phyloP scores from a whole-genome alignment of 2,113 vertebrate genomes.

The Verasper variegatus region DNA sequence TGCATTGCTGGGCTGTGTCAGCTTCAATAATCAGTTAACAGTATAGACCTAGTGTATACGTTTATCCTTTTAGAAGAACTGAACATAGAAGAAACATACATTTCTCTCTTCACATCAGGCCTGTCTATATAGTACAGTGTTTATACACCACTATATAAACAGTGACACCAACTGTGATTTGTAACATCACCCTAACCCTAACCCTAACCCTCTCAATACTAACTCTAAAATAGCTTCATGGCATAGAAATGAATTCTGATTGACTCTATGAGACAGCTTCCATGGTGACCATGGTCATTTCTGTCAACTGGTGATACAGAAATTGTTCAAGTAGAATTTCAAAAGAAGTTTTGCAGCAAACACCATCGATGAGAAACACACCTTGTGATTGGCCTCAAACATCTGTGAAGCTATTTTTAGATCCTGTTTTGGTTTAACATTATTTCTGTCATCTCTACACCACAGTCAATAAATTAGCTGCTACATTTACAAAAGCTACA shows the following conservation, averaged over 20 bases:
- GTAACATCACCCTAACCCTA: not conserved
- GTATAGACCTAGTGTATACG: not conserved
- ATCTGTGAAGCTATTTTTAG: conserved; percentile 20
- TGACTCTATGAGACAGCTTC: conserved; percentile 23
- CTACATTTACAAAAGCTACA: not conserved
- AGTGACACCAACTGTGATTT: not conserved
- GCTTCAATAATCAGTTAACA: conserved; percentile 1
- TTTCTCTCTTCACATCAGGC: not conserved
- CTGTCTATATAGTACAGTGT: not conserved
- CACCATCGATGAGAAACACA: not conserved
- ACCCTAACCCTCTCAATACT: conserved; percentile 26
- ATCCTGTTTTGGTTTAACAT: not conserved
- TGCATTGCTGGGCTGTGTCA: conserved; percentile 47
- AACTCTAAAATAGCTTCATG: conserved; percentile 30
- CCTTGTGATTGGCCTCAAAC: not conserved
- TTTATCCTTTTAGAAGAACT: not conserved
- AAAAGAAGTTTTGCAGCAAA: conserved; percentile 2
- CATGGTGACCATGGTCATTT: conserved; percentile 7
- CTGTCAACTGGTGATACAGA: conserved; percentile 9
- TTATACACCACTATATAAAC: not conserved
- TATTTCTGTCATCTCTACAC: not conserved
- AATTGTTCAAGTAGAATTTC: not conserved
- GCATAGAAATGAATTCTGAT: conserved; percentile 40
- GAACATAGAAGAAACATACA: not conserved
- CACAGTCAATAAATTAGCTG: not conserved